A percentile compares a stretch with the other conserved stretches of the same genome.
phyloP scores from a whole-genome alignment of 2,888 invertebrate genomes.

The Caenorhabditis becei region DNA sequence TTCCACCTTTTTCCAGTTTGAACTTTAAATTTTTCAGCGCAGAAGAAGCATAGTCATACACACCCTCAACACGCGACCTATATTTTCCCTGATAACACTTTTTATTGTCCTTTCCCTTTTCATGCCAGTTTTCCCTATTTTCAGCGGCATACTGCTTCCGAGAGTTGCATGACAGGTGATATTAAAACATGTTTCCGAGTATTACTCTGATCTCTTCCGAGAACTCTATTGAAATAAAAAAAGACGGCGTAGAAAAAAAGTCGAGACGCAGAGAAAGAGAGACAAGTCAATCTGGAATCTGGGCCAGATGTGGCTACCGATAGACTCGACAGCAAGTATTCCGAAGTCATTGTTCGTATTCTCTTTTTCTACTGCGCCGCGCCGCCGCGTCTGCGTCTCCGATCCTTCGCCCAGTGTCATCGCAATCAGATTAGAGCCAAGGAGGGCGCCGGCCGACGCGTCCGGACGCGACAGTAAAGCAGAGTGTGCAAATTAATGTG shows the following conservation, averaged over 20 bases:
- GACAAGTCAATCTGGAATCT: slow-evolving; percentile 36
- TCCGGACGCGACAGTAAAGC: slow-evolving; percentile 4
- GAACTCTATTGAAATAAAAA: background rate
- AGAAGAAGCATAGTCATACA: background rate
- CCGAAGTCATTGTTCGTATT: background rate
- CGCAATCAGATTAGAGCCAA: slow-evolving; percentile 54
- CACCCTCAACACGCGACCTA: background rate
- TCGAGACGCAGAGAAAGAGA: slow-evolving; percentile 11
- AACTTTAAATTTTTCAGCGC: background rate
- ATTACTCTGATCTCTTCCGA: background rate
- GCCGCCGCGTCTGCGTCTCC: background rate
- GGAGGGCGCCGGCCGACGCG: slow-evolving; percentile 5
- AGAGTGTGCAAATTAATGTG: slow-evolving; percentile 54
- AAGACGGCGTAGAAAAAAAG: background rate
- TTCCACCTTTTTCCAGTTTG: background rate
- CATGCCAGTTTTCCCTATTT: background rate
- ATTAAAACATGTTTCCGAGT: slow-evolving; percentile 10
- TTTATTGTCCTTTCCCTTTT: slow-evolving; percentile 26
- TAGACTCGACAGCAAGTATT: slow-evolving; percentile 19
- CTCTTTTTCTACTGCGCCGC: background rate
- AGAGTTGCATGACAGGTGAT: slow-evolving; percentile 1
- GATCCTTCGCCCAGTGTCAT: slow-evolving; percentile 11
- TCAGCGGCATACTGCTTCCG: slow-evolving; percentile 1
- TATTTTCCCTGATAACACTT: slow-evolving; percentile 18
- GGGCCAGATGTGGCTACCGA: slow-evolving; percentile 36